Percentiles rank a stretch among this genome's conserved stretches.
Evolutionary conservation across 2,113 vertebrate genomes (phyloP).

Genomic region (Podocnemis expansa): DNA sequence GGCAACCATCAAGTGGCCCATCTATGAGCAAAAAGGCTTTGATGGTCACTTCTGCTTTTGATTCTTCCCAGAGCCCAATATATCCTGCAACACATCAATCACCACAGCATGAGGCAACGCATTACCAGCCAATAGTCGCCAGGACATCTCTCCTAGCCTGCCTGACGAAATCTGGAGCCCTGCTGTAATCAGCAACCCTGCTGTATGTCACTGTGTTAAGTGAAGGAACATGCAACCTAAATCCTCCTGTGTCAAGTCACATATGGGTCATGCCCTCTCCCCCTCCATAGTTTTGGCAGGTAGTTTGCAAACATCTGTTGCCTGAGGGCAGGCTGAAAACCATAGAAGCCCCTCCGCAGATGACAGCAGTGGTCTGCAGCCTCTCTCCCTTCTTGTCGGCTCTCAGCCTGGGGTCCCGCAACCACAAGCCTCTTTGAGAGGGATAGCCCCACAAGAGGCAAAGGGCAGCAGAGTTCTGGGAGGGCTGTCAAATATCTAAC

Average conservation of each 20-base stretch:
- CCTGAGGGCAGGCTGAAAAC: slow-evolving; percentile 20
- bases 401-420: slow-evolving; percentile 12
- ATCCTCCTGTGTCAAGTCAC: slow-evolving; percentile 32
- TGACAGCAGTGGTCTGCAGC: slow-evolving; percentile 18
- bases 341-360: slow-evolving; percentile 12
- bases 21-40: not conserved
- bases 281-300: slow-evolving; percentile 21
- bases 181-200: not conserved
- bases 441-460: not conserved
- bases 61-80: not conserved
- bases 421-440: not conserved
- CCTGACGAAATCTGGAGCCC: not conserved
- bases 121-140: not conserved
- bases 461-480: not conserved
- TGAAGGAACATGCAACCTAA: slow-evolving; percentile 23
- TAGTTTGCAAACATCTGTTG: slow-evolving; percentile 1
- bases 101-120: not conserved
- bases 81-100: slow-evolving; percentile 40
- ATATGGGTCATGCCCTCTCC: slow-evolving; percentile 4
- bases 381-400: not conserved
- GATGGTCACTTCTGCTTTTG: not conserved
- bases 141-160: not conserved
- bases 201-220: slow-evolving; percentile 6
- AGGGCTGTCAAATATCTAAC: not conserved
- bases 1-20: too few species aligned